Evolutionary conservation across 2,888 invertebrate species (phyloP), one percentile per base, ranked within the genome.

Genomic region (Xanthostigma xanthostigma): DNA sequence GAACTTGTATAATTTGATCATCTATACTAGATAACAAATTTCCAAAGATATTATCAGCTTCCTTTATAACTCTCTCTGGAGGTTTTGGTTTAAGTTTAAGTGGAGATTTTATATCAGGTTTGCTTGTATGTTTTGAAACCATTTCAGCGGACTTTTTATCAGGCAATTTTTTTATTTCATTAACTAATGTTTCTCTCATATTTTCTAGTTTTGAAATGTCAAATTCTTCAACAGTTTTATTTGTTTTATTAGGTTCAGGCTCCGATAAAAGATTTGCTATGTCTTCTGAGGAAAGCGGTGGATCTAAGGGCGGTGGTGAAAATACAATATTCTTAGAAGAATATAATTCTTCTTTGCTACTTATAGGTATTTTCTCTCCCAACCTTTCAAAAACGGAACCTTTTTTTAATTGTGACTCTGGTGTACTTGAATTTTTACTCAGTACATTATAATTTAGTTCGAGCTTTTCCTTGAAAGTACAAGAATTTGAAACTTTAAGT

Each of bases 141-240:
- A 39, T 46, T 2, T 61, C 60, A 34, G 54, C 49, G 9, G 52
- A 39, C 45, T 51, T 49, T 53, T 60, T 53, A 9, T 39, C 48
- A 58, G 14, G 17, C 54, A 46, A 44, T 38, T 69, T 64, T 56
- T 69, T 67, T 11, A 74, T 59, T 59, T 75, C 72, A 12, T 67
- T 66, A 10, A 72, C 64, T 45, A 76, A 67, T 60, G 71, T 69
- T 33, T 67, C 62, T 53, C 72, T 63, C 38, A 74, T 58, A 53
- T 67, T 69, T 40, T 71, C 66, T 42, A 75, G 60, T 39, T 73
- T 71, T 46, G 66, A 62, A 40, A 75, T 69, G 51, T 74, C 70
- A 47, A 73, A 70, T 52, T 71, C 62, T 9, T 73, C 58, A 53
- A 72, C 70, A 56, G 71, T 69, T 54, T 66, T 62, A 3, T 67